Evolutionary conservation across 2,113 vertebrate genomes (phyloP), one percentile per base, ranked within the genome.

Genomic region (Sinocyclocheilus rhinocerous): DNA sequence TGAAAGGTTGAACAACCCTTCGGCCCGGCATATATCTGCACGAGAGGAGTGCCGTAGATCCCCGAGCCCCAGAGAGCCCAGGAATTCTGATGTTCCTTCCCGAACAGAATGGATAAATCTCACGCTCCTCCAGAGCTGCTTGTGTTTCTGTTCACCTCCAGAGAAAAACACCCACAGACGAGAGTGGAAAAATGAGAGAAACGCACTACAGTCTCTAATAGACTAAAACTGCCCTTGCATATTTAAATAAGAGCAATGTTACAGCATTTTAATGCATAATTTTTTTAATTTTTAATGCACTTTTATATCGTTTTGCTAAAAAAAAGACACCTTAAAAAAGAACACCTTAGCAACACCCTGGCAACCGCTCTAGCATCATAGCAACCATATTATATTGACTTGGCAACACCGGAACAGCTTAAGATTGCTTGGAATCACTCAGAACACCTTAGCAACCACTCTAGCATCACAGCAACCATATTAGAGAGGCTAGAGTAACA

Each of bases 1-100:
- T 90, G 86, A 90, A 88, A 24, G 85, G 75, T 81, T 63, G 73
- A 75, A 79, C 33, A 84, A 29, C 84, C 83, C 84, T 88, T 81
- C 76, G 80, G 84, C 86, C 87, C 6, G 22, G 13, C 13, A 42
- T 90, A 87, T 86, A 88, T 90, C 89, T 88, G 57, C 65, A 75
- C 4, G 45, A 87, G 84, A 36, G 70, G 63, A 75, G 89, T 86
- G 84, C 76, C 42, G 86, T 86, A 84, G 85, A 85, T 84, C 72
- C 57, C 61, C 57, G 72, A 42, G 70, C 88, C 84, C 88, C 81
- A 45, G 89, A 88, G 87, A 88, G 72, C 85, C 24, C n/a, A 69
- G 89, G 83, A 88, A 90, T 88, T 87, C 83, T 83, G 50, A 45
- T 42, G 42, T 42, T 42, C 42, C 42, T 42, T 42, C 42, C 42